phyloP scores from a whole-genome alignment of 2,888 invertebrate species.

The Drosophila koepferae region DNA sequence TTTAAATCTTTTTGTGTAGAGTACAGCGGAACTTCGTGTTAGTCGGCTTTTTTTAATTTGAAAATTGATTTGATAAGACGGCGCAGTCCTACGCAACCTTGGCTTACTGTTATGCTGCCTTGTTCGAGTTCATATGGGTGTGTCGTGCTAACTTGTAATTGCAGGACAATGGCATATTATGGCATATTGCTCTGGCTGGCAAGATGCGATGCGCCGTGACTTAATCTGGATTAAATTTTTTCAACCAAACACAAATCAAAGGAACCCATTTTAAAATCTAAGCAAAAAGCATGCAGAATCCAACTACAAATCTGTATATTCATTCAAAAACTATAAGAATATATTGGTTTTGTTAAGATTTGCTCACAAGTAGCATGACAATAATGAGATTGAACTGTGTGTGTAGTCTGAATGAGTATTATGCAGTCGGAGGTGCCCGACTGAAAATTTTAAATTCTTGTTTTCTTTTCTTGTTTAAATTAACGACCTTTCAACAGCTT shows the following conservation, averaged over 20 bases:
- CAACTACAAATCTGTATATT: neutral
- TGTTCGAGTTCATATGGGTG: neutral
- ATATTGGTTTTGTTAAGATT: neutral
- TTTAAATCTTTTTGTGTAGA: conserved; percentile 6
- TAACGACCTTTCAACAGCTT: conserved; percentile 31
- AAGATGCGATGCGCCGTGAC: neutral
- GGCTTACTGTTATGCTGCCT: neutral
- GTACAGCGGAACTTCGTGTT: conserved; percentile 20
- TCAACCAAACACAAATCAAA: conserved; percentile 24
- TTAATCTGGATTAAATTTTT: conserved; percentile 7
- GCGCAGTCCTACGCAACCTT: conserved; percentile 7
- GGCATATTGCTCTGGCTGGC: neutral
- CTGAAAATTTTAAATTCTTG: neutral
- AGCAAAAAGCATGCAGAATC: conserved; percentile 5
- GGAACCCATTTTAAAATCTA: conserved; percentile 5
- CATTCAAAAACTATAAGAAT: neutral
- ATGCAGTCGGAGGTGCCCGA: neutral
- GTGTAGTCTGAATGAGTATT: neutral
- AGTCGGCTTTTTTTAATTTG: conserved; percentile 20
- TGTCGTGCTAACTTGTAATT: conserved; percentile 24
- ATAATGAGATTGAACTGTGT: too few relatives aligned
- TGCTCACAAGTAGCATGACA: too few relatives aligned
- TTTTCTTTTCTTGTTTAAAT: conserved; percentile 24
- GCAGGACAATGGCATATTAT: conserved; percentile 38
- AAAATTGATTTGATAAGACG: conserved; percentile 40